Evolutionary conservation across 2,888 invertebrate species (phyloP).

Genomic region (Phaedon cochleariae): DNA sequence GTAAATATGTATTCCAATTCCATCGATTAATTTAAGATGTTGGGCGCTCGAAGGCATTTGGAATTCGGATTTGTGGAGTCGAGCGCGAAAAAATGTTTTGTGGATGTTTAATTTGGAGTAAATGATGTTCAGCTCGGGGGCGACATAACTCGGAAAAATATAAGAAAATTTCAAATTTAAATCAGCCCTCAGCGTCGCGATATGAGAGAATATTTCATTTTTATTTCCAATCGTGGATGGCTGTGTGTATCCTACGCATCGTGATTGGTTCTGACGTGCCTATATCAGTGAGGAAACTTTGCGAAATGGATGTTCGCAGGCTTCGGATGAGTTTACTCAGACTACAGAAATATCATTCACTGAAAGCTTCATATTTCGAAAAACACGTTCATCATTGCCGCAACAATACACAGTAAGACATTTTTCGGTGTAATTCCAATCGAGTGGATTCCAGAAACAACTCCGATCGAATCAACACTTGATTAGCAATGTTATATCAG

Average conservation of each 20-base stretch:
- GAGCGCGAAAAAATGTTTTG: constrained; percentile 20
- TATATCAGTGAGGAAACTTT: not conserved
- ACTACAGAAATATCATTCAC: not conserved
- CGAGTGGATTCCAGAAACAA: too few relatives aligned
- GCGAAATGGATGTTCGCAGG: not conserved
- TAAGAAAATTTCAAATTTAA: constrained; percentile 40
- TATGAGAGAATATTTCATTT: constrained; percentile 50
- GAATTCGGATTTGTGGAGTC: constrained; percentile 13
- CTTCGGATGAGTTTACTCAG: not conserved
- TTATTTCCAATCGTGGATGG: constrained; percentile 52
- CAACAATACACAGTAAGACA: too few relatives aligned
- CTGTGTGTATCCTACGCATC: constrained; percentile 49
- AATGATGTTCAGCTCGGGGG: constrained; percentile 24
- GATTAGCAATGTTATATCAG: too few relatives aligned
- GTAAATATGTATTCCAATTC: constrained; percentile 17
- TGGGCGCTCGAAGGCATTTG: constrained; percentile 15
- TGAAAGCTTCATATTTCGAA: not conserved
- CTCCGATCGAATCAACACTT: too few relatives aligned
- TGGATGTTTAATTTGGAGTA: constrained; percentile 21
- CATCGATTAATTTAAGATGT: constrained; percentile 20
- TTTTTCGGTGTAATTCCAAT: too few relatives aligned
- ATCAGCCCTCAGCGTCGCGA: constrained; percentile 44
- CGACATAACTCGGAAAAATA: constrained; percentile 31
- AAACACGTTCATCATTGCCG: too few relatives aligned
- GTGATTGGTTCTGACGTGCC: constrained; percentile 45